Conservation (phyloP, 2,113 vertebrate species). For the Hirundichthys speculiger region DNA sequence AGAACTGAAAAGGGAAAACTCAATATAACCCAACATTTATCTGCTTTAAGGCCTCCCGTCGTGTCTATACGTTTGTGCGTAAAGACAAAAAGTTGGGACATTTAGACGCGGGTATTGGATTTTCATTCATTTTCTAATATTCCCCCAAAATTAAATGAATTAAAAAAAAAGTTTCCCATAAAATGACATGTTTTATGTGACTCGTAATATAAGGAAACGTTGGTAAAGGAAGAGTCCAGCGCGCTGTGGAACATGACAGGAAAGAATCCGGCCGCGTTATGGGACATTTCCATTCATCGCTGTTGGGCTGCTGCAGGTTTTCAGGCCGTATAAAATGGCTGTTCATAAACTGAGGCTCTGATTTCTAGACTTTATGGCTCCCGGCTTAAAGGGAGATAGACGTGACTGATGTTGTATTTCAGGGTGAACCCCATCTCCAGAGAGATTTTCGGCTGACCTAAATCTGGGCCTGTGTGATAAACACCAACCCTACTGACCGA, state of each 20-base stretch:
- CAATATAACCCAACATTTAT: too few species aligned
- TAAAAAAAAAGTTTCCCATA: background rate
- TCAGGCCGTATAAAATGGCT: slow-evolving; percentile 50
- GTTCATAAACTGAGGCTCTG: slow-evolving; percentile 56
- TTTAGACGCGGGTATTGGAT: too few species aligned
- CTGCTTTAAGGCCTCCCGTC: too few species aligned
- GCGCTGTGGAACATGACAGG: slow-evolving; percentile 21
- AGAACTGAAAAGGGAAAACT: background rate
- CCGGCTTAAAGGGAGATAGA: slow-evolving; percentile 46
- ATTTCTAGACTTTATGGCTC: slow-evolving; percentile 65
- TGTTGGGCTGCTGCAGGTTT: slow-evolving; percentile 43
- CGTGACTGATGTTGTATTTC: slow-evolving; percentile 40
- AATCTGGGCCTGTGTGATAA: slow-evolving; percentile 33
- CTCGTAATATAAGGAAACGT: slow-evolving; percentile 21
- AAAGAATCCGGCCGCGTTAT: slow-evolving; percentile 40
- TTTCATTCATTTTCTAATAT: too few species aligned
- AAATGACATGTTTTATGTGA: slow-evolving; percentile 7
- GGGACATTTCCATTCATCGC: slow-evolving; percentile 50
- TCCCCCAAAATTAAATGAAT: background rate
- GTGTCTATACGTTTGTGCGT: too few species aligned
- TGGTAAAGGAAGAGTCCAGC: slow-evolving; percentile 9
- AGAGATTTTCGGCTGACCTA: slow-evolving; percentile 43
- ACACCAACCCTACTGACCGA: background rate
- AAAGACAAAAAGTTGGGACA: too few species aligned
- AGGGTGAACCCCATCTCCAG: slow-evolving; percentile 35